Base-by-base conservation (phyloP, 2,888 invertebrate genomes). In the Mythimna albipuncta region DNA sequence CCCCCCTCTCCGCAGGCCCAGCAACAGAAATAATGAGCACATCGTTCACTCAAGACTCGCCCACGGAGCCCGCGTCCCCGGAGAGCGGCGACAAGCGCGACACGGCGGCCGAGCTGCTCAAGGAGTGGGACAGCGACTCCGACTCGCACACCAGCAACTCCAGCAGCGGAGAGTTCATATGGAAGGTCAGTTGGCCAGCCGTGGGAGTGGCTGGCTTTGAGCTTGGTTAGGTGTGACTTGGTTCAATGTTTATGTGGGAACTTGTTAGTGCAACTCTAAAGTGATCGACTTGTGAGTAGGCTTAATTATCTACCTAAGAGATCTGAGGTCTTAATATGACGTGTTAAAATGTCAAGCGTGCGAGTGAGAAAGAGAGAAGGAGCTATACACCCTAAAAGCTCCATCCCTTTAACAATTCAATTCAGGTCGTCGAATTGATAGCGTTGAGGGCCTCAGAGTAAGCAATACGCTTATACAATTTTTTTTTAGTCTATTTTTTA, bases 141-240 rank as follows among this genome's bases (percentile, higher is more conserved):
- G 98, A 96, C 75, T 94, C 95, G 2, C 95, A 95, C 72, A 97
- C 97, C n/a, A 97, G 97, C 79, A 98, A 98, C 50, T 97, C 97
- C 10, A 98, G 98, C 9, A 98, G 98, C 78, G 98, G 98, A 13
- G 98, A 98, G 92, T 98, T 98, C 89, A 97, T 98, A 76, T 98
- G 98, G 98, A 98, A 98, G 97, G 98, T 98, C 54, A 88, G 93
- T 89, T 6, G 4, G 3, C 11, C 21, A 0, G 26, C 19, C 13
- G 11, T n/a, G 13, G 16, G 50, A 47, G 35, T 50, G 13, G n/a
- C n/a, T 10, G 4, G 35, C 7, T 47, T 26, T 54, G 38, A 35
- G 9, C 10, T 57, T 61, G 67, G 58, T 58, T 66, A 62, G 16
- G 66, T 32, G 69, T 10, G 50, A 84, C 79, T 82, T 75, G 79